A percentile compares a stretch with the other conserved stretches of the same genome.
phyloP scores from a whole-genome alignment of 2,113 vertebrate genomes.

The Marcusenius ussheri region DNA sequence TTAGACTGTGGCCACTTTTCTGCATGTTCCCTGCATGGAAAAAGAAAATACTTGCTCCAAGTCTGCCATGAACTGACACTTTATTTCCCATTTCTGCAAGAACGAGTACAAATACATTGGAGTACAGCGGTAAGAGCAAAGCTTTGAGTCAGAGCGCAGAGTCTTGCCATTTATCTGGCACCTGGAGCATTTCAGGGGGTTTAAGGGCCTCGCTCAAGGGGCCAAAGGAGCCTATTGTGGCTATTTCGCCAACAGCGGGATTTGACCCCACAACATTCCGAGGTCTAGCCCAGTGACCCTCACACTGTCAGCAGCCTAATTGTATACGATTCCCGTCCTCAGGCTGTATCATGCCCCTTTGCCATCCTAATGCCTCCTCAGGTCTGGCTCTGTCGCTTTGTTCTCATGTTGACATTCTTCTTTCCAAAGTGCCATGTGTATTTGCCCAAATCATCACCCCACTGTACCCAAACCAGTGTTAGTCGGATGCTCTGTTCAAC shows the following conservation, averaged over 20 bases:
- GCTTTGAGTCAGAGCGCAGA: background rate
- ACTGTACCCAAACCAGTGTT: background rate
- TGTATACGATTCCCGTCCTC: background rate
- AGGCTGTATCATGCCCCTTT: background rate
- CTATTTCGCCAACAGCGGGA: background rate
- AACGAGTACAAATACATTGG: background rate
- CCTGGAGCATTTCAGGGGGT: background rate
- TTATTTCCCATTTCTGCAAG: background rate
- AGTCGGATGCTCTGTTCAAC: background rate
- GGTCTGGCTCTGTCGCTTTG: background rate
- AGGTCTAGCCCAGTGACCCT: background rate
- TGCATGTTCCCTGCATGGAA: background rate
- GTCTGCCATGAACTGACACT: background rate
- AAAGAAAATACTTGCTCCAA: background rate
- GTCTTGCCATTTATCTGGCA: background rate
- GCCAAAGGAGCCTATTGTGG: background rate
- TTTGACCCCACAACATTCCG: background rate
- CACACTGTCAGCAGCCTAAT: background rate
- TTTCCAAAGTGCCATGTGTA: background rate
- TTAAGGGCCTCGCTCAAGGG: background rate
- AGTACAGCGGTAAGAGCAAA: background rate
- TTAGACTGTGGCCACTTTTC: background rate
- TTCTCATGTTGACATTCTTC: background rate
- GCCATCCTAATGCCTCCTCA: background rate
- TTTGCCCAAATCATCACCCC: background rate